phyloP scores from a whole-genome alignment of 2,797 vertebrate genomes.

The Hippopotamyrus pictus region DNA sequence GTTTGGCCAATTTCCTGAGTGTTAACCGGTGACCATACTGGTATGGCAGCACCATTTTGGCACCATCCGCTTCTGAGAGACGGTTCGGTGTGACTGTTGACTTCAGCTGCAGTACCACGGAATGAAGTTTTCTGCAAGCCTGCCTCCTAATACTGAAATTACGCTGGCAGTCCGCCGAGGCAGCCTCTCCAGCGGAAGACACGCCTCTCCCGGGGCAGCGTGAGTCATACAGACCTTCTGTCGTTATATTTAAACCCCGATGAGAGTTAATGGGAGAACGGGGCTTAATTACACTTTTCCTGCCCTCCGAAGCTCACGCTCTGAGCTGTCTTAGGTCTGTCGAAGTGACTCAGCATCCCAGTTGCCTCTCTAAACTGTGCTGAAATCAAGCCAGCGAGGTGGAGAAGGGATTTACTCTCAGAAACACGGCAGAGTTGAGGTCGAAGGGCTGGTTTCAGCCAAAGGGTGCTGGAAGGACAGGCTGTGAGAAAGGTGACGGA shows the following conservation, averaged over 20 bases:
- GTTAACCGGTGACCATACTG: neutral
- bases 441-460: constrained; percentile 11
- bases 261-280: neutral
- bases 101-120: neutral
- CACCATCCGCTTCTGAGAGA: neutral
- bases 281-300: neutral
- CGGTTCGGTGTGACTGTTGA: neutral
- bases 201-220: neutral
- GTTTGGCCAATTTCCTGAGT: neutral
- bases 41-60: neutral
- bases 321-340: neutral
- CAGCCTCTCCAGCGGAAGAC: neutral
- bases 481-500: neutral
- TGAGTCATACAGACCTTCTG: neutral
- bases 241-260: neutral
- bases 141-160: neutral
- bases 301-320: neutral
- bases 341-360: neutral
- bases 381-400: neutral
- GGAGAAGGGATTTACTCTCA: constrained; percentile 2
- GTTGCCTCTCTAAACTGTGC: neutral
- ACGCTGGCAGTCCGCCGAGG: neutral
- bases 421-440: neutral
- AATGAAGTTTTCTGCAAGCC: neutral
- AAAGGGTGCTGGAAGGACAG: neutral